Evolutionary conservation across 2,797 vertebrate genomes (phyloP), one percentile per base, ranked within the genome.

Genomic region (Loris lydekkerianus): DNA sequence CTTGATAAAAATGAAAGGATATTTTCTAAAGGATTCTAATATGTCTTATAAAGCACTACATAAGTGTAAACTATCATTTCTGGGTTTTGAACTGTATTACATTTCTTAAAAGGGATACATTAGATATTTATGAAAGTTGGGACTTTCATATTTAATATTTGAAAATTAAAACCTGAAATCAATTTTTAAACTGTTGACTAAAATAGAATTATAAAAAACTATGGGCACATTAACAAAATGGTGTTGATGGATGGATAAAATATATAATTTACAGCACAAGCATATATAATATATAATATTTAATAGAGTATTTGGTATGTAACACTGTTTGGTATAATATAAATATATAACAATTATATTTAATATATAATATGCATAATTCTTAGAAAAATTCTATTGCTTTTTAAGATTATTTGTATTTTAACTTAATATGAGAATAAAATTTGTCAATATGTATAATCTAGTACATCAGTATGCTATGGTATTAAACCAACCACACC

Each of bases 121-220:
- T 69, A 80, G 9, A 69, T 21, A 18, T 91, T 89, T 89, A 78
- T 75, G 20, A 70, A 89, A 86, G 23, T 85, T 69, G 40, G 86
- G 10, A 78, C 29, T 78, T 88, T 94, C 21, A 69, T 73, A 61
- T 9, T 69, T 83, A 56, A 91, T 70, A 53, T 9, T 85, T 84
- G 40, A 75, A 80, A 75, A 9, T n/a, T 69, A 72, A 89, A 96
- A 76, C 7, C 20, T 84, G 14, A 78, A 89, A 56, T 94, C 21
- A 58, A 23, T 60, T 27, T 31, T 6, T 1, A 76, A 43, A 15
- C 10, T 61, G 1, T 65, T 93, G 6, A 58, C 8, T 58, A 86
- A 86, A 10, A 69, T 29, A 5, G 11, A 73, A 85, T 94, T 93
- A 73, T 2, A 86, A 25, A 86, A 61, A 72, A 5, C 9, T n/a